phyloP scores from a whole-genome alignment of 2,797 vertebrate genomes.

The Selene dorsalis region DNA sequence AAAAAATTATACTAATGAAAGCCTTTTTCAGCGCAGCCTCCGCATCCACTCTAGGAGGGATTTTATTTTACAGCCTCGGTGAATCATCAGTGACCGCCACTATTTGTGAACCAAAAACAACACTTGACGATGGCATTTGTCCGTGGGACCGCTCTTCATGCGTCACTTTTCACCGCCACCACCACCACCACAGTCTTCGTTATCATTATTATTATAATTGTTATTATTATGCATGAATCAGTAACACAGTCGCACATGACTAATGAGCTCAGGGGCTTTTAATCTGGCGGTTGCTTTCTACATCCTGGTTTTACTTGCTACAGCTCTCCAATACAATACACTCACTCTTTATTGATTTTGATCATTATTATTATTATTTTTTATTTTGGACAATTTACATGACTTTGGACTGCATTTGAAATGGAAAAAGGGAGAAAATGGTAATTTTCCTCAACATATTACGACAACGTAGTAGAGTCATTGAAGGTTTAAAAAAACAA shows the following conservation, averaged over 20 bases:
- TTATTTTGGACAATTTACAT: background rate
- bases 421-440: background rate
- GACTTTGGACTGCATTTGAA: background rate
- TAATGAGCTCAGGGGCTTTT: slow-evolving; percentile 39
- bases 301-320: background rate
- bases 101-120: slow-evolving; percentile 30
- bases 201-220: background rate
- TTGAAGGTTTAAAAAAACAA: no score
- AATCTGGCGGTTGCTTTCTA: background rate
- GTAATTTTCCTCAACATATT: background rate
- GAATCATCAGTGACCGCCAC: slow-evolving; percentile 50
- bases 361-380: no score
- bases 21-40: background rate
- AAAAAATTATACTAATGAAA: background rate
- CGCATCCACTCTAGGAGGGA: background rate
- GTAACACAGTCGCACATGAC: slow-evolving; percentile 38
- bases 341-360: no score
- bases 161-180: slow-evolving; percentile 44
- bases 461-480: no score
- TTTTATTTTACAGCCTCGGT: slow-evolving; percentile 42
- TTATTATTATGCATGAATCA: slow-evolving; percentile 50
- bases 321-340: no score
- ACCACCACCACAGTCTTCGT: slow-evolving; percentile 4
- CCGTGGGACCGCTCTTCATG: slow-evolving; percentile 34
- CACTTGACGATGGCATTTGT: slow-evolving; percentile 38